These are phyloP conservation scores for Hypercompe scribonia DNA, from an alignment of 2,888 invertebrate species.

Conservation along the genomic window DNA sequence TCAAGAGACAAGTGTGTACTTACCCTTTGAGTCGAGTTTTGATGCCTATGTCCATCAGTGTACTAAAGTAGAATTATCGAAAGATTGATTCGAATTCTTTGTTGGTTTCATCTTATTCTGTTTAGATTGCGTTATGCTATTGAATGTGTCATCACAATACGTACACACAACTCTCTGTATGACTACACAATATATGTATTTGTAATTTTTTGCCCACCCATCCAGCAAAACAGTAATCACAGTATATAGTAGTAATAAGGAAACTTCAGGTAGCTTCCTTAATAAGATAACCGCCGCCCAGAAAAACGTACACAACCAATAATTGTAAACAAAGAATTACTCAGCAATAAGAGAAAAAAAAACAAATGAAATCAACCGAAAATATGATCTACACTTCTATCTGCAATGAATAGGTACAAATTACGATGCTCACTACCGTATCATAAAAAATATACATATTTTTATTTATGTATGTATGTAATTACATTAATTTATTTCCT, in stretches of 20 bases:
- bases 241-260: slow-evolving; percentile 3
- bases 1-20: too few species aligned
- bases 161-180: too few species aligned
- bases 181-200: background rate
- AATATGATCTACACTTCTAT: slow-evolving; percentile 8
- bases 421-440: slow-evolving; percentile 39
- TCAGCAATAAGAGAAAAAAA: background rate
- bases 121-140: background rate
- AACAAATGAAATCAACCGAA: slow-evolving; percentile 14
- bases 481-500: slow-evolving; percentile 51
- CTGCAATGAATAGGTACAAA: slow-evolving; percentile 8
- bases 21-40: too few species aligned
- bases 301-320: slow-evolving; percentile 2
- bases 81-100: too few species aligned
- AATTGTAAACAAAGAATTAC: background rate
- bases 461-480: slow-evolving; percentile 37
- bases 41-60: too few species aligned
- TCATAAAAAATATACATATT: slow-evolving; percentile 29
- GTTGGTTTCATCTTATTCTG: background rate
- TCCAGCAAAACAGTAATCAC: background rate
- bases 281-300: background rate
- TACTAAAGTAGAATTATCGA: too few species aligned
- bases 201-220: background rate
- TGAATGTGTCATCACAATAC: background rate
- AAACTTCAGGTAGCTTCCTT: background rate